Percentiles rank a stretch among this genome's conserved stretches.
Conservation (phyloP, 2,797 vertebrate species). For the Acipenser oxyrinchus region DNA sequence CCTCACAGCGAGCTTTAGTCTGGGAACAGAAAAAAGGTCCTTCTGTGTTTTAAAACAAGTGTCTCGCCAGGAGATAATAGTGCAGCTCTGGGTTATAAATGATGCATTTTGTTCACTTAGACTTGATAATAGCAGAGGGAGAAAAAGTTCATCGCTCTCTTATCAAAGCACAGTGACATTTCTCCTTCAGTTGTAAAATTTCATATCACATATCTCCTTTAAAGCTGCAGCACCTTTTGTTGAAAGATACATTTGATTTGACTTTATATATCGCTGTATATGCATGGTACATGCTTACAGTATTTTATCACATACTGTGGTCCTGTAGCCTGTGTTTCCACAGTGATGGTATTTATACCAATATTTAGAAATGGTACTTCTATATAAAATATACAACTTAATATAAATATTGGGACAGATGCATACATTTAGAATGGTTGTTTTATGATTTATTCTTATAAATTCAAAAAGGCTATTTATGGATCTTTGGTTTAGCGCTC, state of each 20-base stretch:
- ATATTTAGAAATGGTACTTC: no score
- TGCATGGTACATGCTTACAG: conserved; percentile 15
- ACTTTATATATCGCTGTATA: conserved; percentile 36
- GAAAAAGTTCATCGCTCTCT: conserved; percentile 79
- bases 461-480: no score
- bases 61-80: conserved; percentile 63
- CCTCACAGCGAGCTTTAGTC: conserved; percentile 53
- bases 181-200: conserved; percentile 91
- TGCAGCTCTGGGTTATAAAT: conserved; percentile 85
- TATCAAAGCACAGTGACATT: conserved; percentile 96
- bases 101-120: conserved; percentile 84
- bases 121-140: conserved; percentile 75
- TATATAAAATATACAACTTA: no score
- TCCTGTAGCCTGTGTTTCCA: no score
- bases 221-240: conserved; percentile 72
- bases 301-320: no score
- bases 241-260: conserved; percentile 65
- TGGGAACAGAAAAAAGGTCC: conserved; percentile 46
- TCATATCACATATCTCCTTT: conserved; percentile 78
- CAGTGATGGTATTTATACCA: no score
- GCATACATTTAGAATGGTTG: no score
- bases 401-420: no score
- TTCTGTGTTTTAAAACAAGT: conserved; percentile 63
- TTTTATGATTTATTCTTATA: no score
- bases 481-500: no score